Evolutionary conservation across 2,888 invertebrate species (phyloP), one percentile per base, ranked within the genome.

Genomic region (Octodonta nipae): DNA sequence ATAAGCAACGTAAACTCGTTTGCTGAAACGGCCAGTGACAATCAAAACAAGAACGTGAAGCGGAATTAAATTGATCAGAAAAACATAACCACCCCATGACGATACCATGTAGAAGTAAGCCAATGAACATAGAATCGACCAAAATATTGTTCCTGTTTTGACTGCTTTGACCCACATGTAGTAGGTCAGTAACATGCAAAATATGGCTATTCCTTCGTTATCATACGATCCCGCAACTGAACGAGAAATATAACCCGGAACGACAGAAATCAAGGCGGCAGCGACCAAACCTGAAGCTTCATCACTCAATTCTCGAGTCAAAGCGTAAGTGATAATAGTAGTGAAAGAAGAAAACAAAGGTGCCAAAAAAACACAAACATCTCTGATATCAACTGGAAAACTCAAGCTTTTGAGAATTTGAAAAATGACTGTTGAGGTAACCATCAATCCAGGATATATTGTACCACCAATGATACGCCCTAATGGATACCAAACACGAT

Each of bases 31-130:
- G 1, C 93, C 93, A 14, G 91, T 88, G 32, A 79, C 58, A 83
- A 96, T 92, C 39, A 96, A 65, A 0, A 82, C 85, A 27, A 96
- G 61, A 17, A 95, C 95, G 58, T 96, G 96, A 3, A 96, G 70
- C 0, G 95, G 95, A 51, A 96, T 96, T 55, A 96, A 66, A 67
- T 96, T 96, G 56, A 96, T 96, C 3, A 96, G 74, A 64, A 96
- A 96, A 36, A 95, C 95, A 58, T 95, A 95, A 38, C 95, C 95
- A 50, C 95, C 95, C 93, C 93, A 93, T 5, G 92, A 91, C 1
- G 92, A 93, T 8, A 88, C 95, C 96, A 96, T 96, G 67, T 96
- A 96, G 61, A 96, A 96, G 63, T 96, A 96, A 1, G 92, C 89
- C 4, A 96, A 66, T 0, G 93, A 84, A 8, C 89, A 79, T 59